Base-by-base conservation (phyloP, 2,113 vertebrate species). In the Passer domesticus region DNA sequence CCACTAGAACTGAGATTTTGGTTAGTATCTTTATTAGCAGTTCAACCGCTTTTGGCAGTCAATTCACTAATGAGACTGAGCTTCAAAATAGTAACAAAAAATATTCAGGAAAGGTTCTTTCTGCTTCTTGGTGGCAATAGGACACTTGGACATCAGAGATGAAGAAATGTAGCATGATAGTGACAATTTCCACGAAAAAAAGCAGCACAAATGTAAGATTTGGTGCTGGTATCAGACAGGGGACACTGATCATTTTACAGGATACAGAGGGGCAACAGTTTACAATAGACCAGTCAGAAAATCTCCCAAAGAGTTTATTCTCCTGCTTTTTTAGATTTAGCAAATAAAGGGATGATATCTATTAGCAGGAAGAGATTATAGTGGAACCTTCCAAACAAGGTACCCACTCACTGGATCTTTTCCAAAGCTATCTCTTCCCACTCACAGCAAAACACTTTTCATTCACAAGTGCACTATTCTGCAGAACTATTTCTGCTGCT, bases 51-150 rank as follows among this genome's bases (percentile, higher is more conserved):
- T 86, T 27, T 30, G 27, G 25, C 18, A 50, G 13, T 72, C 18
- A 56, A 22, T 49, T 73, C 17, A n/a, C 15, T 79, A 58, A 69
- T 17, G 58, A 69, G 41, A 75, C 20, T 21, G 56, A 68, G 23
- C 83, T 89, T 89, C 43, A 58, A 94, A 80, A 64, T 2, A 73
- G 13, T 23, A 11, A 46, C 25, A 28, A 69, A 92, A 95, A 83
- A 27, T 17, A 74, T 17, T 59, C 2, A 44, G 27, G 18, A 63
- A 70, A 88, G 19, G 15, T 56, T 84, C 39, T 58, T 89, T 58
- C 19, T 37, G 31, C 35, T 87, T 84, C 64, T 68, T 46, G 28
- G 30, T 30, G 8, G 39, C 24, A 69, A 35, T 2, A 47, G 33
- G 67, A 76, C 28, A 43, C 16, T 31, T 67, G 41, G 31, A 62